Conservation (phyloP, 2,113 vertebrate genomes). For the Campylomormyrus numenius region DNA sequence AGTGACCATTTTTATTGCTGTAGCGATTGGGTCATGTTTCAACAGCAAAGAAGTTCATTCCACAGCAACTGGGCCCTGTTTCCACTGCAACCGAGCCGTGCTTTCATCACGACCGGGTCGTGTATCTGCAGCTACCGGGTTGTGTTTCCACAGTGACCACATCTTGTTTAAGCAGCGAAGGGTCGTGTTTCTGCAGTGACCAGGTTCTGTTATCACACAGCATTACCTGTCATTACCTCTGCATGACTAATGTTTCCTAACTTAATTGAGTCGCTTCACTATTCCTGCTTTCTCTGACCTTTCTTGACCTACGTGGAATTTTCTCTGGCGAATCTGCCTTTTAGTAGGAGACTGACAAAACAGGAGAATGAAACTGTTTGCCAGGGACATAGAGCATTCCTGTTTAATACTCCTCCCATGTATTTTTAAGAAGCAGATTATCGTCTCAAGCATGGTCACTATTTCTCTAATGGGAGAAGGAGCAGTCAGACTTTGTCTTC, state of each 20-base stretch:
- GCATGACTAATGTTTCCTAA: conserved; percentile 14
- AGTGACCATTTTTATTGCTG: not conserved
- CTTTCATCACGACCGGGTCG: not conserved
- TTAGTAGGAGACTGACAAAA: not conserved
- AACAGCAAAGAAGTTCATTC: not conserved
- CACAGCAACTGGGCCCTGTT: not conserved
- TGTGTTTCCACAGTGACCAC: not conserved
- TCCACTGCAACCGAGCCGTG: not conserved
- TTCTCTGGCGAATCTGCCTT: not conserved
- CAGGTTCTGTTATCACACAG: not conserved
- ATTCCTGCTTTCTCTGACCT: not conserved
- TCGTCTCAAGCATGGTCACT: not conserved
- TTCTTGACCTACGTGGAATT: not conserved
- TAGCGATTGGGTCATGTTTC: not conserved
- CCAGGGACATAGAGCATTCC: not conserved
- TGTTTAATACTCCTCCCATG: not conserved
- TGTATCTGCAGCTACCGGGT: not conserved
- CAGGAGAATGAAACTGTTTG: not conserved
- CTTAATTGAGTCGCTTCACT: not conserved
- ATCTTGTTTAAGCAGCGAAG: not conserved
- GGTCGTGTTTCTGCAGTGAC: not conserved
- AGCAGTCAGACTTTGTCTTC: not conserved
- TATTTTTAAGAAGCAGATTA: not conserved
- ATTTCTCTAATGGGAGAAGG: not conserved
- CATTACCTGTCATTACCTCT: conserved; percentile 10